These are phyloP conservation scores for Artemia sinica DNA, from an alignment of 2,888 invertebrate genomes.

Conservation along the genomic window DNA sequence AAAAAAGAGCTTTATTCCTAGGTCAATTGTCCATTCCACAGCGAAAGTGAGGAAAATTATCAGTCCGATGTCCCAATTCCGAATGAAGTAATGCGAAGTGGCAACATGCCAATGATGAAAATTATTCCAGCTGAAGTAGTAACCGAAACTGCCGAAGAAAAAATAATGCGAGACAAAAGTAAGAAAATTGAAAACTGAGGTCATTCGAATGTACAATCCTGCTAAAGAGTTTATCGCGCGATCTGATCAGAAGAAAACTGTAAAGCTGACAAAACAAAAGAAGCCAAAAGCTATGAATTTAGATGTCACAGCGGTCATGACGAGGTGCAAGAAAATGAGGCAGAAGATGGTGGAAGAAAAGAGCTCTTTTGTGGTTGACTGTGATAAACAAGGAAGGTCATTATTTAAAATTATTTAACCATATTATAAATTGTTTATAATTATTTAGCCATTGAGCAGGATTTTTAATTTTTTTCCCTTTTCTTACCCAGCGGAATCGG, in stretches of 20 bases:
- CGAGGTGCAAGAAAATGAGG: conserved; percentile 21
- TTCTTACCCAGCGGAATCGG: no score
- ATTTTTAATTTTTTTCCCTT: no score
- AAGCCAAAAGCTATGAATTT: neutral
- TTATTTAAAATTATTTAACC: neutral
- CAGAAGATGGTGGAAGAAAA: conserved; percentile 14
- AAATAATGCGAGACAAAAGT: neutral
- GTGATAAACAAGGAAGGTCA: conserved; percentile 26
- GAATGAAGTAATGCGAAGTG: neutral
- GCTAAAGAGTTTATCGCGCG: neutral
- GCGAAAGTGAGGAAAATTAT: no score
- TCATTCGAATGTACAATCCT: neutral
- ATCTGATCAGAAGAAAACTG: neutral
- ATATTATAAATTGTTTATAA: no score
- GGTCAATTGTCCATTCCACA: no score
- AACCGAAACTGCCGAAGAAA: neutral
- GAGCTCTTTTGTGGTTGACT: conserved; percentile 24
- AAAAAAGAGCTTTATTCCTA: no score
- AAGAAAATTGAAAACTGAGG: conserved; percentile 3
- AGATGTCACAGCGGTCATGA: neutral
- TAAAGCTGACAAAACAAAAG: neutral
- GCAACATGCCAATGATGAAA: neutral
- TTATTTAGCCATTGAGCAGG: no score
- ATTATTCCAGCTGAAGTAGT: neutral
- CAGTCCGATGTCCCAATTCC: no score